A percentile compares a stretch with the other conserved stretches of the same genome.
Evolutionary conservation across 2,888 invertebrate genomes (phyloP).

Genomic region (Nowickia ferox): DNA sequence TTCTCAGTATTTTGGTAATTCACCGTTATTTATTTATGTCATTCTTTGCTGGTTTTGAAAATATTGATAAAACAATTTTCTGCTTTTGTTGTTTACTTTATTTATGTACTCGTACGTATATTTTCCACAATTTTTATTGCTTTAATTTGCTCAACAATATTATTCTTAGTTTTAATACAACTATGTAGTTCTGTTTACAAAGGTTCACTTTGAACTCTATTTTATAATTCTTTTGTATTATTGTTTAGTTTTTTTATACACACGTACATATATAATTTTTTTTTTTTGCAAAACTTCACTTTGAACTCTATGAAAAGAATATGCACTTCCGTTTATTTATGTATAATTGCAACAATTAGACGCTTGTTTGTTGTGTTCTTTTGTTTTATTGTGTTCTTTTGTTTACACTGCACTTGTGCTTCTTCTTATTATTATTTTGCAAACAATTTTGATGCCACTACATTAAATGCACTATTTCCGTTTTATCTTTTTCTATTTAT

Average conservation of each 20-base stretch:
- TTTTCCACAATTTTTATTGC: conserved; percentile 20
- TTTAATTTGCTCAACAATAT: background rate
- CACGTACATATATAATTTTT: too few species aligned
- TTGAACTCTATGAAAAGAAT: background rate
- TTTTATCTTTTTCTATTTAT: conserved; percentile 61
- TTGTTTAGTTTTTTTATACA: background rate
- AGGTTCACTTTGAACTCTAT: conserved; percentile 20
- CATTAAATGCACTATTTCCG: conserved; percentile 67
- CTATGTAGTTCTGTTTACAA: conserved; percentile 1
- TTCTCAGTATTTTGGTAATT: conserved; percentile 63
- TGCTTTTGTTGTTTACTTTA: background rate
- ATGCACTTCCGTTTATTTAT: conserved; percentile 33
- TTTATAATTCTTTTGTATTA: conserved; percentile 1
- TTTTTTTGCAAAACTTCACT: conserved; percentile 1
- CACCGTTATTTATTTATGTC: conserved; percentile 42
- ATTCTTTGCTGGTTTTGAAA: conserved; percentile 46
- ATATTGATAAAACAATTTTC: conserved; percentile 59
- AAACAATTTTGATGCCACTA: background rate
- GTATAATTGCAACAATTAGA: background rate
- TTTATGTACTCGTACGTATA: conserved; percentile 1
- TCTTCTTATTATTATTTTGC: conserved; percentile 44
- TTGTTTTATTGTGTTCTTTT: conserved; percentile 45
- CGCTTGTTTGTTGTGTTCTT: conserved; percentile 16
- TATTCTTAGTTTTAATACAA: conserved; percentile 27
- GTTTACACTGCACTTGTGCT: conserved; percentile 56